phyloP scores from a whole-genome alignment of 2,797 vertebrate species.

The Neosilurus hyrtlii region DNA sequence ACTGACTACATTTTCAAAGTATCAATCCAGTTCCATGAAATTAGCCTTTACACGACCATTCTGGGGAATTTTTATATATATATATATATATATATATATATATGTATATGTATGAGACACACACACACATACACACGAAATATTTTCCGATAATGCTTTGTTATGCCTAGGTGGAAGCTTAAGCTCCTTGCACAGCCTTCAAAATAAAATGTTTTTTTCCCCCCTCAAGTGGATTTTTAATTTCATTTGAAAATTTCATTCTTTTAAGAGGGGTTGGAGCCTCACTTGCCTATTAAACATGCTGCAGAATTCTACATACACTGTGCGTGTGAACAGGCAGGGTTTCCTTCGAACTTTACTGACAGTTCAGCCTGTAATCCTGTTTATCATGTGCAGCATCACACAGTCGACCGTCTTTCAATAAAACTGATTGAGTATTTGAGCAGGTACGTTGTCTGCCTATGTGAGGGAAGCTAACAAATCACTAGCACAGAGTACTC shows the following conservation, averaged over 20 bases:
- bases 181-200: not conserved
- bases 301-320: not conserved
- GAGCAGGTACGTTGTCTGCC: slow-evolving; percentile 29
- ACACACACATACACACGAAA: no score
- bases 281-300: not conserved
- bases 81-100: no score
- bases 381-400: slow-evolving; percentile 18
- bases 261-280: not conserved
- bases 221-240: not conserved
- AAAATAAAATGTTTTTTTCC: not conserved
- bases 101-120: no score
- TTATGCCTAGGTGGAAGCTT: not conserved
- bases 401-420: slow-evolving; percentile 35
- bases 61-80: no score
- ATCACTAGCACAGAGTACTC: slow-evolving; percentile 26
- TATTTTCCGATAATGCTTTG: not conserved
- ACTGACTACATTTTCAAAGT: not conserved
- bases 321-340: not conserved
- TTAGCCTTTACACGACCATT: not conserved
- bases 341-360: slow-evolving; percentile 13
- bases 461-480: slow-evolving; percentile 33
- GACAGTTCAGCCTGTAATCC: slow-evolving; percentile 34
- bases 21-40: not conserved
- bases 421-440: slow-evolving; percentile 30
- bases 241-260: not conserved